These are phyloP conservation scores for Pasiphila rectangulata DNA, from an alignment of 2,888 invertebrate genomes.

Conservation along the genomic window DNA sequence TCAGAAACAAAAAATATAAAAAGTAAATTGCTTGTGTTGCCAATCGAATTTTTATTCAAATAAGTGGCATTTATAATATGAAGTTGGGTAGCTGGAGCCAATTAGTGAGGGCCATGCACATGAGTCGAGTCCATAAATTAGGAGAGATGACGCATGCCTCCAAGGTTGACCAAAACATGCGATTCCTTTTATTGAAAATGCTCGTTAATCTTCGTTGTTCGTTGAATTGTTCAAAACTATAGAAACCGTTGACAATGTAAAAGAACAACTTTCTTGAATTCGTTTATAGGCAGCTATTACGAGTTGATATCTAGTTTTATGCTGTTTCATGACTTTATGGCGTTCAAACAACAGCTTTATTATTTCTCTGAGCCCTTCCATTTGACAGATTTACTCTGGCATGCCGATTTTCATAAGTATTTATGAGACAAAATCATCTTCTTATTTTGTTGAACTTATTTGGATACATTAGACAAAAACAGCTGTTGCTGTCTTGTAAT, in stretches of 20 bases:
- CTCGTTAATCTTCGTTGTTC: constrained; percentile 31
- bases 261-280: constrained; percentile 14
- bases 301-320: constrained; percentile 20
- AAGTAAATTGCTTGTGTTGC: constrained; percentile 35
- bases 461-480: no score
- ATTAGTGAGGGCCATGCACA: constrained; percentile 45
- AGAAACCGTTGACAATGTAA: constrained; percentile 15
- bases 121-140: constrained; percentile 53
- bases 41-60: constrained; percentile 48
- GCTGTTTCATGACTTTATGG: constrained; percentile 29
- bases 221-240: constrained; percentile 14
- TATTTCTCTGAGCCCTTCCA: constrained; percentile 17
- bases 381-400: constrained; percentile 19
- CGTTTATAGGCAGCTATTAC: constrained; percentile 13
- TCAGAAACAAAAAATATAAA: constrained; percentile 30
- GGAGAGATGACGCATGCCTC: constrained; percentile 44
- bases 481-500: no score
- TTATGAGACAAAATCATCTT: no score
- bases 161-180: constrained; percentile 46
- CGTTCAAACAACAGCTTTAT: constrained; percentile 27
- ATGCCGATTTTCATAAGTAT: no score
- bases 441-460: no score
- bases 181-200: constrained; percentile 32
- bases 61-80: constrained; percentile 39
- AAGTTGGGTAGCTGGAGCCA: constrained; percentile 41